Evolutionary conservation across 2,113 vertebrate genomes (phyloP), one percentile per base, ranked within the genome.

Genomic region (Dermatemys mawii): DNA sequence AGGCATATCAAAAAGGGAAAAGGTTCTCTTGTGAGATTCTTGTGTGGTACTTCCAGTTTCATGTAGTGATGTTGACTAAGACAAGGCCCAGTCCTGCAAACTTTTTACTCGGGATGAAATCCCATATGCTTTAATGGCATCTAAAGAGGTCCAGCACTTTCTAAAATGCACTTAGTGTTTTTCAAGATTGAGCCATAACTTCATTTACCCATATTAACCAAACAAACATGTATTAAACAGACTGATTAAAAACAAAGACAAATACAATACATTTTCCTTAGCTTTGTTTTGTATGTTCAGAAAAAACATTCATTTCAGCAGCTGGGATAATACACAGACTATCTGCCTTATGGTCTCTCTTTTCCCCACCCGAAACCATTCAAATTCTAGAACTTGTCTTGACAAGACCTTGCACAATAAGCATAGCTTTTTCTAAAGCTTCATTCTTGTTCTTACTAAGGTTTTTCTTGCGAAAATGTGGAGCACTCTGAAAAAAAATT

Each of bases 1-100:
- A 67, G 49, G 83, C 78, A 90, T 76, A 75, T 44, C 79, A 85
- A 87, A 76, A 90, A 90, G 35, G 35, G 46, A 91, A 92, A 29
- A 46, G 14, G 48, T 5, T 80, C 50, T 81, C 86, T 51, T 83
- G 38, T 12, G 92, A 90, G 79, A 86, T 67, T 92, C n/a, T n/a
- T n/a, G n/a, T 94, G 48, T 90, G 83, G 54, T 92, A 83, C 48
- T 92, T 79, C 87, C 1, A 3, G 83, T 35, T 96, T 86, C 80
- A 55, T 73, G 73, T 2, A 87, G 87, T 78, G 70, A 90, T 76
- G 92, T 6, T 90, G 32, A 78, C 50, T 55, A 70, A 46, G 35
- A 70, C 6, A 50, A 46, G 87, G 14, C 4, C 26, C 70, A 27
- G 7, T 73, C 86, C 78, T 67, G 50, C 80, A 88, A 92, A 27